Conservation (phyloP, 2,113 vertebrate species). For the Phalacrocorax aristotelis region DNA sequence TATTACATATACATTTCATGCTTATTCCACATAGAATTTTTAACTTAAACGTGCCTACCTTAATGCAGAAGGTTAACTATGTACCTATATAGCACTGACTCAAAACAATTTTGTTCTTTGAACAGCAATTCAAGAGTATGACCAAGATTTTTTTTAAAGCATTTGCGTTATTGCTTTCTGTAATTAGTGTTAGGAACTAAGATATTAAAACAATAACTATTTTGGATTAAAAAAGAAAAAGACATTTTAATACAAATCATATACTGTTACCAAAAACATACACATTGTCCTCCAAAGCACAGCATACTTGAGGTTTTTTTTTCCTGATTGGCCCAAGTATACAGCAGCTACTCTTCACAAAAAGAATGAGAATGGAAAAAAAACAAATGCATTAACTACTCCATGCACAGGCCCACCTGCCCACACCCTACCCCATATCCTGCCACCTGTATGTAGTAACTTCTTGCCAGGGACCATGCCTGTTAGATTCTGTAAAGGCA, state of each 20-base stretch:
- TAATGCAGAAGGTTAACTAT: neutral
- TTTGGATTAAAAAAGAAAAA: neutral
- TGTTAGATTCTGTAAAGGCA: neutral
- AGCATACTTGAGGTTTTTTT: accelerated
- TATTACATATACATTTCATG: neutral
- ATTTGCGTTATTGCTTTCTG: neutral
- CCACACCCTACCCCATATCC: neutral
- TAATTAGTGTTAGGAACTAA: neutral
- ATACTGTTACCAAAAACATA: neutral
- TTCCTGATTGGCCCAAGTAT: neutral
- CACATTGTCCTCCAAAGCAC: neutral
- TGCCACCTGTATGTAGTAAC: neutral
- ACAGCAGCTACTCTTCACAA: neutral
- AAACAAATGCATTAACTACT: neutral
- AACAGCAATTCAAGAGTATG: neutral
- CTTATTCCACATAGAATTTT: neutral
- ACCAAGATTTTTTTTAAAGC: neutral
- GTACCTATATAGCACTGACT: neutral
- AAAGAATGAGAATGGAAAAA: neutral
- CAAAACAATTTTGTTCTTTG: neutral
- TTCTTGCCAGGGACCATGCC: neutral
- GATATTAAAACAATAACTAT: neutral
- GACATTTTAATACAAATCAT: neutral
- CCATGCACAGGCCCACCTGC: neutral
- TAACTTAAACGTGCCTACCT: neutral